phyloP scores from a whole-genome alignment of 2,113 vertebrate species.

The Atlantisia rogersi region DNA sequence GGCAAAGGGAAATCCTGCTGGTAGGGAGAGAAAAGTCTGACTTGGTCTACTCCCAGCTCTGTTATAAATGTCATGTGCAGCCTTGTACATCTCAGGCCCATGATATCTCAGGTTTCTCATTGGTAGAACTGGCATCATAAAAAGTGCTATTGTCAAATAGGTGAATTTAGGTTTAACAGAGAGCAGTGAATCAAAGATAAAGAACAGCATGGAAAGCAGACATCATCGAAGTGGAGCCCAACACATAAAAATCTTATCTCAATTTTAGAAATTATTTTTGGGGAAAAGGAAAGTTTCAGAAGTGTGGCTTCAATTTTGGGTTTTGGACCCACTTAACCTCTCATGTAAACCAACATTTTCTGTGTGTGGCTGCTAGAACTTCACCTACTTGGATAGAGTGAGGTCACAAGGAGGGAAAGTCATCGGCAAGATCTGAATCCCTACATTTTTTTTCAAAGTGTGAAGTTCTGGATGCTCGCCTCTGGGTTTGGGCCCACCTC shows the following conservation, averaged over 20 bases:
- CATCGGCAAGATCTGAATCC: neutral
- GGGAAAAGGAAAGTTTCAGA: neutral
- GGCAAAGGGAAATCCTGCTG: neutral
- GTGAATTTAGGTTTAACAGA: neutral
- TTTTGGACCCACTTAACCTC: neutral
- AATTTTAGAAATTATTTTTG: neutral
- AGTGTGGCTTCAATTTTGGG: neutral
- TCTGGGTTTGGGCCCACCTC: neutral
- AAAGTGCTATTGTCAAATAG: neutral
- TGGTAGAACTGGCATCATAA: neutral
- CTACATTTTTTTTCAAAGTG: neutral
- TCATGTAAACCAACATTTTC: neutral
- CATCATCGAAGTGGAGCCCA: neutral
- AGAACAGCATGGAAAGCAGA: neutral
- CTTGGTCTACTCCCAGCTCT: neutral
- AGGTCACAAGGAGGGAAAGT: neutral
- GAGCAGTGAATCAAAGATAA: neutral
- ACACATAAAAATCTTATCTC: neutral
- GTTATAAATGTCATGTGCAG: neutral
- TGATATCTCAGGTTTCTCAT: neutral
- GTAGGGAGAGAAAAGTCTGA: neutral
- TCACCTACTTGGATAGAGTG: neutral
- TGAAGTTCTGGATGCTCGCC: neutral
- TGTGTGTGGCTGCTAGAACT: neutral
- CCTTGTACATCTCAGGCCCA: neutral